These are phyloP conservation scores for Aradus depressus DNA, from an alignment of 2,888 invertebrate genomes.

Conservation along the genomic window DNA sequence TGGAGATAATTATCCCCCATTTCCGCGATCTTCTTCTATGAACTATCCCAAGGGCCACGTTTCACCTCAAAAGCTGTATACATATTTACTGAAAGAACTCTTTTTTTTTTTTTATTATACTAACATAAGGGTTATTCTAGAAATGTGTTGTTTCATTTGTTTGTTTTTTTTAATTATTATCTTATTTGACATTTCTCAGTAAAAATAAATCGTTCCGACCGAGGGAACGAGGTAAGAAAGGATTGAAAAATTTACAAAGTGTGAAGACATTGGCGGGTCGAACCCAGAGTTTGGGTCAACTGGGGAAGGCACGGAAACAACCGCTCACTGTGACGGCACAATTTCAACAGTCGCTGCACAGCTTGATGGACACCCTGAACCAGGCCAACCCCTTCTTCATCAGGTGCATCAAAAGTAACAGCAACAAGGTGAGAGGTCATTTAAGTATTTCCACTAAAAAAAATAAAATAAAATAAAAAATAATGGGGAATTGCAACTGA, in stretches of 20 bases:
- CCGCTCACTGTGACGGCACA: slow-evolving; percentile 89
- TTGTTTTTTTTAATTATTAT: slow-evolving; percentile 8
- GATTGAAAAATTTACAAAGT: slow-evolving; percentile 79
- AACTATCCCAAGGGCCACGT: too few species aligned
- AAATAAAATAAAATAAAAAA: too few species aligned
- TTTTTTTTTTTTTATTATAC: too few species aligned
- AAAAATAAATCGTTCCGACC: slow-evolving; percentile 87
- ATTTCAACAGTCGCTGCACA: slow-evolving; percentile 84
- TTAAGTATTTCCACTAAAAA: neutral
- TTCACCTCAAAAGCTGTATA: too few species aligned
- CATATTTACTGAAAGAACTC: too few species aligned
- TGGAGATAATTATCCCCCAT: too few species aligned
- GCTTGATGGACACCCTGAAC: slow-evolving; percentile 86
- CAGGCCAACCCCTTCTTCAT: slow-evolving; percentile 79
- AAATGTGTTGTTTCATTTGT: slow-evolving; percentile 11
- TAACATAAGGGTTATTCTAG: too few species aligned
- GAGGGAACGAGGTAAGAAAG: slow-evolving; percentile 73
- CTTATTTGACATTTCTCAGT: slow-evolving; percentile 43
- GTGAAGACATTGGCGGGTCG: slow-evolving; percentile 81
- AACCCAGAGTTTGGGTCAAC: slow-evolving; percentile 42
- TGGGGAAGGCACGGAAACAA: slow-evolving; percentile 63
- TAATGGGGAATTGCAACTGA: too few species aligned
- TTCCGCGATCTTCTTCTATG: too few species aligned
- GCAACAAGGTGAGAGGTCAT: slow-evolving; percentile 60
- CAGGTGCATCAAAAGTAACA: slow-evolving; percentile 91